Evolutionary conservation across 2,888 invertebrate genomes (phyloP).

Genomic region (Dynastes maya): DNA sequence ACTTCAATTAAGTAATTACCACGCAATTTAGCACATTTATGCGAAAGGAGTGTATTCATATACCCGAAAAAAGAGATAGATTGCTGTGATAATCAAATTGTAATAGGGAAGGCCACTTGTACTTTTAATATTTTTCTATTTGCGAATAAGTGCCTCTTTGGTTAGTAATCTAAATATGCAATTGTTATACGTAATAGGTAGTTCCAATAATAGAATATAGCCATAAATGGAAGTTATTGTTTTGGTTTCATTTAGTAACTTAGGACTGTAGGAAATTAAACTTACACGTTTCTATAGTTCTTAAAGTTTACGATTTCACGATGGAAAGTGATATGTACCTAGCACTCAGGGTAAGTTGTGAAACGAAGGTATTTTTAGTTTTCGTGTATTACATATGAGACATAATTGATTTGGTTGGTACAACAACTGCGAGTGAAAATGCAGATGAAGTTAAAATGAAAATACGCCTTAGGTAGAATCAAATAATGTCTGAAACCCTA

Average conservation of each 20-base stretch:
- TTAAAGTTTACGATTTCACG: too few species aligned
- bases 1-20: background rate
- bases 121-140: background rate
- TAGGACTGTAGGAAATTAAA: too few species aligned
- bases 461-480: too few species aligned
- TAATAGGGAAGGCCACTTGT: background rate
- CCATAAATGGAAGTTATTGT: background rate
- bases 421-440: too few species aligned
- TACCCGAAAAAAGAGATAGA: slow-evolving; percentile 1
- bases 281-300: too few species aligned
- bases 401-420: too few species aligned
- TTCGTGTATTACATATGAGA: too few species aligned
- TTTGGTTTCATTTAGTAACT: background rate
- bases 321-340: too few species aligned
- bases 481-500: too few species aligned
- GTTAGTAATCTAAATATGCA: background rate
- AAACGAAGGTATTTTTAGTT: too few species aligned
- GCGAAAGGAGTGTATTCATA: background rate
- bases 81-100: background rate
- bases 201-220: background rate
- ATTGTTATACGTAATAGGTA: background rate
- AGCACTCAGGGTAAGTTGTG: too few species aligned
- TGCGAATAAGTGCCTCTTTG: background rate
- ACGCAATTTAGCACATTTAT: background rate
- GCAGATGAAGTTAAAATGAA: too few species aligned